phyloP scores from a whole-genome alignment of 2,888 invertebrate species.

The Cryptus viduatorius region DNA sequence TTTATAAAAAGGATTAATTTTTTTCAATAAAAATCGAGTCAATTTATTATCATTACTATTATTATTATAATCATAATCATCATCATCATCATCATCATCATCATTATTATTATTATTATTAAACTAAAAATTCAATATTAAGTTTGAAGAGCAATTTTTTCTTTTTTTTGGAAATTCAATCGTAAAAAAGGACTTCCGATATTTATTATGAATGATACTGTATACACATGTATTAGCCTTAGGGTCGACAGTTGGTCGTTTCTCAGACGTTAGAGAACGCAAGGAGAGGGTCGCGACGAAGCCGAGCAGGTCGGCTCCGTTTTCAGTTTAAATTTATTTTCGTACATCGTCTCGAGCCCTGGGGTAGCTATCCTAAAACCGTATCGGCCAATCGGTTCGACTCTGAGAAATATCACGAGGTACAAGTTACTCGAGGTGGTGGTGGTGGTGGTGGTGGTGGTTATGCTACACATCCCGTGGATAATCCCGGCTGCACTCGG shows the following conservation, averaged over 20 bases:
- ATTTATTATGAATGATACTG: no score
- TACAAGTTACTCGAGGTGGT: background rate
- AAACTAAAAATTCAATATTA: no score
- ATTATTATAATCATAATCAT: no score
- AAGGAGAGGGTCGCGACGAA: constrained; percentile 26
- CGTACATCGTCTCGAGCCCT: constrained; percentile 75
- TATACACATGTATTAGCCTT: background rate
- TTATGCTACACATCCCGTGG: constrained; percentile 22
- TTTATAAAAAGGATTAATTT: no score
- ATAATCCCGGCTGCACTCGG: constrained; percentile 56
- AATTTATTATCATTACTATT: no score
- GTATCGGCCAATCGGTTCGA: constrained; percentile 78
- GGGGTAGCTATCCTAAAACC: constrained; percentile 81
- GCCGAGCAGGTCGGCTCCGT: constrained; percentile 77
- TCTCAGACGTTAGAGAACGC: constrained; percentile 27
- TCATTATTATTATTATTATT: no score
- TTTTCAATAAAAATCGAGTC: no score
- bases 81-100: no score
- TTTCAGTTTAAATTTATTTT: constrained; percentile 83
- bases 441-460: constrained; percentile 26
- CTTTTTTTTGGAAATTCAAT: no score
- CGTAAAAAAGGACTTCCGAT: no score
- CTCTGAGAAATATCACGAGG: constrained; percentile 44
- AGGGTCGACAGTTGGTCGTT: background rate
- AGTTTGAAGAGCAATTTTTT: no score